Evolutionary conservation across 1,140 invertebrate species (phyloP).

Genomic region (Aphaenogaster rudis): DNA sequence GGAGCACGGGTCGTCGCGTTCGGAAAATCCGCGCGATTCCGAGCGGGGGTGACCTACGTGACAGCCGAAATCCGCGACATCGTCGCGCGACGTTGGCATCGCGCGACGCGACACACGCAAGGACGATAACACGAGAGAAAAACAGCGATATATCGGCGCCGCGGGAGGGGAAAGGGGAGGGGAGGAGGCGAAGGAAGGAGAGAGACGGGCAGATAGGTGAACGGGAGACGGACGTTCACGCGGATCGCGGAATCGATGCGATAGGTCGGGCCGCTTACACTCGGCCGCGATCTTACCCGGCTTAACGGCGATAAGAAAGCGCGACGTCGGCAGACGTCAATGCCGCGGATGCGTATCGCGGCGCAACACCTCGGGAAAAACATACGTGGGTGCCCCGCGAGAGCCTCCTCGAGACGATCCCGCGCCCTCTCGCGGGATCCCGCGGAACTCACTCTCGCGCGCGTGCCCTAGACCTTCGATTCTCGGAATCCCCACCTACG

Average conservation of each 20-base stretch:
- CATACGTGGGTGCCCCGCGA: background rate
- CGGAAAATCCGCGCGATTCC: background rate
- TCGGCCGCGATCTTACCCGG: background rate
- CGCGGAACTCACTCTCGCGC: background rate
- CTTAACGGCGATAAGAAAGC: background rate
- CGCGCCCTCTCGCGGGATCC: background rate
- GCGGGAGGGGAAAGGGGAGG: background rate
- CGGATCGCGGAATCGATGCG: background rate
- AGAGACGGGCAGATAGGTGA: background rate
- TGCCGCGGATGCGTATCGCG: background rate
- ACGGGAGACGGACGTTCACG: background rate
- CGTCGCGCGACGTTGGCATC: slow-evolving; percentile 12
- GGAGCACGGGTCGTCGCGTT: background rate
- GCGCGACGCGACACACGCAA: slow-evolving; percentile 29
- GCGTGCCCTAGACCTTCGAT: background rate
- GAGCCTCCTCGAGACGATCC: background rate
- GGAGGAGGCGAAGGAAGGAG: background rate
- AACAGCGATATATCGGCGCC: background rate
- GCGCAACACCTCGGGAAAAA: slow-evolving; percentile 1
- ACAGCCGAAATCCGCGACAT: slow-evolving; percentile 28
- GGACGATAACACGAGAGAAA: slow-evolving; percentile 26
- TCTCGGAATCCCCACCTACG: background rate
- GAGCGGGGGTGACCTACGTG: slow-evolving; percentile 19
- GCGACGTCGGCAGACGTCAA: slow-evolving; percentile 17
- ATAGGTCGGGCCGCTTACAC: background rate